phyloP scores from a whole-genome alignment of 2,888 invertebrate species.

The Andrena dorsata region DNA sequence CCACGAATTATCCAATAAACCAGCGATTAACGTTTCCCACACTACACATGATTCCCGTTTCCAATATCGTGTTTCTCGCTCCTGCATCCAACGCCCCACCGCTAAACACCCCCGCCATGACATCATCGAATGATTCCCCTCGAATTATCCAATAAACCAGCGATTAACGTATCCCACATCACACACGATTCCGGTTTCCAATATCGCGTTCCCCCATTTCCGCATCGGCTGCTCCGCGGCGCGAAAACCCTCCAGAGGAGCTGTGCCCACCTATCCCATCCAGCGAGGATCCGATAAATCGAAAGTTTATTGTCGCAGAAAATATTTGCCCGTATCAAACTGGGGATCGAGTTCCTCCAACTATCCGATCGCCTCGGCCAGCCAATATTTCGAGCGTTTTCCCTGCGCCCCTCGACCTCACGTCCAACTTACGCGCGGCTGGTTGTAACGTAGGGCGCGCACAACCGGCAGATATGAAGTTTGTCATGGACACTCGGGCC shows the following conservation, averaged over 20 bases:
- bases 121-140: background rate
- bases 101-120: background rate
- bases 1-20: too few species aligned
- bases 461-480: slow-evolving; percentile 56
- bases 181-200: background rate
- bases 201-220: background rate
- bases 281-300: slow-evolving; percentile 1
- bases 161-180: slow-evolving; percentile 7
- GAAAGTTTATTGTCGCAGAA: slow-evolving; percentile 18
- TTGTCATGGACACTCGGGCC: slow-evolving; percentile 40
- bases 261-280: background rate
- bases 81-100: background rate
- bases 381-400: slow-evolving; percentile 43
- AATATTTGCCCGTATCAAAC: slow-evolving; percentile 13
- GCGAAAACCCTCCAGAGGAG: background rate
- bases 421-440: slow-evolving; percentile 34
- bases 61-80: background rate
- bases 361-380: slow-evolving; percentile 1
- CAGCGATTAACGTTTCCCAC: background rate
- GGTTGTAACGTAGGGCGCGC: slow-evolving; percentile 24
- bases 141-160: too few species aligned
- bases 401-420: background rate
- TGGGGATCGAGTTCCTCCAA: slow-evolving; percentile 12
- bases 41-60: background rate
- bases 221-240: background rate